Base-by-base conservation (phyloP, 2,888 invertebrate genomes). In the Cephus pulcher region DNA sequence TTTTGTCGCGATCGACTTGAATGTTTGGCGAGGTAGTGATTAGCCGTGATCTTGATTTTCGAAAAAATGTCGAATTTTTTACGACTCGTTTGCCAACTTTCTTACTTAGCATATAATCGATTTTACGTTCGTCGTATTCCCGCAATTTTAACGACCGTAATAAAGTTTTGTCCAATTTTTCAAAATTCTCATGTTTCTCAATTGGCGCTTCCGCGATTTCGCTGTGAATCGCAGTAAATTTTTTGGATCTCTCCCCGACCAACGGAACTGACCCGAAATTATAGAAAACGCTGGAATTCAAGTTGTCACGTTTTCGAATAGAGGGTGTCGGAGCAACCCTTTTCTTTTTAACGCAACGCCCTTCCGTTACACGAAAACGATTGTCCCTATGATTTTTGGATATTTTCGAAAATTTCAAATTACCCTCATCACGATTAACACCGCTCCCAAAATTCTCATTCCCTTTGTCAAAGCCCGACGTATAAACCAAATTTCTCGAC, bases 11-110 rank as follows among this genome's bases (percentile, higher is more conserved):
- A n/a, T 83, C 82, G 34, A 76, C 74, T 1, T 79, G 76, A 70
- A 84, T 80, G 74, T 84, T 84, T 12, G 83, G 80, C 15, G 79
- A 74, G 33, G 77, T 73, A 11, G 76, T 23, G 79, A 79, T 82
- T 2, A 56, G 56, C 9, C 56, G 56, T 23, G 56, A 56, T 23
- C 2, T 23, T 6, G 56, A 23, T 56, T 56, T 56, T 56, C 9
- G 56, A 23, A 56, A 56, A 56, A 23, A 56, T 9, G 1, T 56
- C 9, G 23, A 56, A 56, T 56, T 56, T 9, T 2, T 56, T 56
- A 6, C 56, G 56, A 9, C 23, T 56, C 6, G 56, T 23, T 56
- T 56, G 23, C 56, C 56, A 2, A 56, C 23, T 23, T 56, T 56
- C 2, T 56, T 56, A 23, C 56, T 23, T 6, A 23, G 6, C 23